These are phyloP conservation scores for Drosophila subobscura DNA, from an alignment of 1,140 invertebrate genomes.

Conservation along the genomic window DNA sequence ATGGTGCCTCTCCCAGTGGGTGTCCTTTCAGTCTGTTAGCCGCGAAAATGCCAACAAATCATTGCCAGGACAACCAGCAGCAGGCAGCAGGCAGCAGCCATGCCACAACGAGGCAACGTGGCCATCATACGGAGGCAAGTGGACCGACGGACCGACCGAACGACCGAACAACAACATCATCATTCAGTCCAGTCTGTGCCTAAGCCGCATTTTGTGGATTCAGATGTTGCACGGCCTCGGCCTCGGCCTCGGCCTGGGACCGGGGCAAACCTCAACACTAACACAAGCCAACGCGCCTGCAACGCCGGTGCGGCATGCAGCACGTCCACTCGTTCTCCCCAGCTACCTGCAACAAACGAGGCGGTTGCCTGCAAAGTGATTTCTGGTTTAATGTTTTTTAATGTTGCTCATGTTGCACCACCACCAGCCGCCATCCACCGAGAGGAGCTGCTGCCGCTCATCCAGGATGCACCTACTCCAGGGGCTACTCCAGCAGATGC, in stretches of 20 bases:
- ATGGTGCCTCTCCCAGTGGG: slow-evolving; percentile 37
- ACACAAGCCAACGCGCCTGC: slow-evolving; percentile 27
- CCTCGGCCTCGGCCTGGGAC: background rate
- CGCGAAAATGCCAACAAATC: slow-evolving; percentile 77
- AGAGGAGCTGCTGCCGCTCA: no score
- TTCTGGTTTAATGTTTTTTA: slow-evolving; percentile 81
- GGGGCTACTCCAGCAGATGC: slow-evolving; percentile 2
- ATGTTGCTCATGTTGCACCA: slow-evolving; percentile 76
- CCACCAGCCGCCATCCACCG: no score
- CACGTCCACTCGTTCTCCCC: background rate
- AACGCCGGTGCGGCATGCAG: background rate
- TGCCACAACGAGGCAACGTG: slow-evolving; percentile 15
- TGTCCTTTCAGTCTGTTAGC: slow-evolving; percentile 37
- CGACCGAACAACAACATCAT: slow-evolving; percentile 56
- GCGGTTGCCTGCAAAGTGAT: slow-evolving; percentile 78
- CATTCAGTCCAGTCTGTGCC: slow-evolving; percentile 65
- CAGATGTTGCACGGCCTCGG: slow-evolving; percentile 44
- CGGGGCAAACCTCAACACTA: background rate
- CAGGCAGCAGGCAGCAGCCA: slow-evolving; percentile 25
- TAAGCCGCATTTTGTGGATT: slow-evolving; percentile 82
- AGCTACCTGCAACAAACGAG: slow-evolving; percentile 67
- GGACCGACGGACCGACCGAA: no score
- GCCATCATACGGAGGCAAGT: no score
- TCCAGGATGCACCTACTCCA: no score
- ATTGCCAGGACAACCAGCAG: slow-evolving; percentile 66